phyloP scores from a whole-genome alignment of 2,113 vertebrate species.

The Brevimyrus niger region DNA sequence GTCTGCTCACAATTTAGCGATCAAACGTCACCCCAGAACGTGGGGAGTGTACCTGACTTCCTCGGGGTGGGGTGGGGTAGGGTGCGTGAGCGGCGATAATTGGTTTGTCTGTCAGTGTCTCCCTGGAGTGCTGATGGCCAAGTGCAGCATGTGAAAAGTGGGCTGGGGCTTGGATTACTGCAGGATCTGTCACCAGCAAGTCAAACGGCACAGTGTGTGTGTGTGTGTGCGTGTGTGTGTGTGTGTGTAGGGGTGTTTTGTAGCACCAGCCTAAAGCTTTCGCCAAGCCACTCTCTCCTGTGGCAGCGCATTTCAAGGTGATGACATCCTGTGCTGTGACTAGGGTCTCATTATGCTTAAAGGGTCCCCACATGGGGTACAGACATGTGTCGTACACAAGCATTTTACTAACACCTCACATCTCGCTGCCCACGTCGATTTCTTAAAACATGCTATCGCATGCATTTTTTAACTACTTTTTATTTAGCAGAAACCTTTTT shows the following conservation, averaged over 20 bases:
- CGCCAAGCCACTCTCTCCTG: neutral
- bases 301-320: neutral
- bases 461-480: no score
- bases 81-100: neutral
- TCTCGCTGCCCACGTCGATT: neutral
- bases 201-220: neutral
- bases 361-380: neutral
- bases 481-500: neutral
- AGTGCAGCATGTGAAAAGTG: conserved; percentile 15
- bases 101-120: conserved; percentile 33
- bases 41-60: neutral
- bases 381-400: neutral
- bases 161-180: conserved; percentile 13
- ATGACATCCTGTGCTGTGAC: neutral
- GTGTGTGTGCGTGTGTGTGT: neutral
- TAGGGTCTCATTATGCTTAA: neutral
- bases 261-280: neutral
- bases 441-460: neutral
- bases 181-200: conserved; percentile 19
- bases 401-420: neutral
- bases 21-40: neutral
- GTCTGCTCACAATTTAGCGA: neutral
- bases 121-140: conserved; percentile 10
- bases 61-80: neutral
- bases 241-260: neutral